phyloP scores from a whole-genome alignment of 2,113 vertebrate genomes.

The Sylvilagus bachmani region DNA sequence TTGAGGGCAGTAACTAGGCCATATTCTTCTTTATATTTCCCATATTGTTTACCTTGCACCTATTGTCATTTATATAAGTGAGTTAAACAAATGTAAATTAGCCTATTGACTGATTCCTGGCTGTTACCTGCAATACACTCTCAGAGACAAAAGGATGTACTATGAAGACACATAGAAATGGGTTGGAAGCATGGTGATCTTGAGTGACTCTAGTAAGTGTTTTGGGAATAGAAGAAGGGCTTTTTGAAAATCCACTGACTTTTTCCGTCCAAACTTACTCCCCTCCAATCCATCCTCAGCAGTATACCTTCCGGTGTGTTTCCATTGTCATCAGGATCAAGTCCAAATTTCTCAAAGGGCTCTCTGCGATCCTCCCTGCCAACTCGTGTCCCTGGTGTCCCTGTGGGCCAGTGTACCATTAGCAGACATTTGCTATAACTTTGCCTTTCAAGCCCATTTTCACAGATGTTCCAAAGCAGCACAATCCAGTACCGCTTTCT shows the following conservation, averaged over 20 bases:
- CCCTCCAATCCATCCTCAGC: background rate
- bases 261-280: background rate
- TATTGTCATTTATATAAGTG: conserved; percentile 15
- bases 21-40: conserved; percentile 14
- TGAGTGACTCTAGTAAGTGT: background rate
- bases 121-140: background rate
- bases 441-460: background rate
- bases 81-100: conserved; percentile 49
- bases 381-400: background rate
- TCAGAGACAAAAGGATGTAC: conserved; percentile 7
- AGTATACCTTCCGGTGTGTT: background rate
- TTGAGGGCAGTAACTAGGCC: background rate
- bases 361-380: background rate
- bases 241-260: background rate
- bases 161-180: background rate
- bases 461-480: background rate
- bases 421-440: background rate
- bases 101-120: background rate
- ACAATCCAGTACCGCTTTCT: background rate
- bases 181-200: conserved; percentile 30
- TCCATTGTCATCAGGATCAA: background rate
- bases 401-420: background rate
- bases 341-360: background rate
- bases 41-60: background rate
- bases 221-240: conserved; percentile 3